A percentile compares a stretch with the other conserved stretches of the same genome.
Conservation (phyloP, 2,888 invertebrate genomes). For the Phalera bucephala region DNA sequence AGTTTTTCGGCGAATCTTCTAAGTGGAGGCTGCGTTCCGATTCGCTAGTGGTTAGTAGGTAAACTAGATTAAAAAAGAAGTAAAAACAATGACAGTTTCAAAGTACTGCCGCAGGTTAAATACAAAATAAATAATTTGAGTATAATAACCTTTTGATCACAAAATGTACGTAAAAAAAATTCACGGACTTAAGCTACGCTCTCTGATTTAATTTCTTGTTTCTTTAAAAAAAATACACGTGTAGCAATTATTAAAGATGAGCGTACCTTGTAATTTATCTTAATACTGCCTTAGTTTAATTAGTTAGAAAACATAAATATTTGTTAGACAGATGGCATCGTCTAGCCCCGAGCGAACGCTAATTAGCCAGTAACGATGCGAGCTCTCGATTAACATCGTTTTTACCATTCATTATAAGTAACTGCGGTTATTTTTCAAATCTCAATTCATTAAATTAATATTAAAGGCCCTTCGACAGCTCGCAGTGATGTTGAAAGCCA, state of each 20-base stretch:
- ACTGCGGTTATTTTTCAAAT: slow-evolving; percentile 35
- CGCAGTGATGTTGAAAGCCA: slow-evolving; percentile 26
- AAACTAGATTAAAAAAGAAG: too few species aligned
- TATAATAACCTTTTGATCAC: too few species aligned
- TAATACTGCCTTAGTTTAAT: slow-evolving; percentile 47
- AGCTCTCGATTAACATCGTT: slow-evolving; percentile 56
- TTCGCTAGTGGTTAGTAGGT: too few species aligned
- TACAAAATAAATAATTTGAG: too few species aligned
- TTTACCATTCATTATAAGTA: slow-evolving; percentile 46
- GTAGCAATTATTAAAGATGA: slow-evolving; percentile 57
- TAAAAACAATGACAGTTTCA: too few species aligned
- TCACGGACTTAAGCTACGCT: too few species aligned
- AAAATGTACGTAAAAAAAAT: too few species aligned
- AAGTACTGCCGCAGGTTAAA: too few species aligned
- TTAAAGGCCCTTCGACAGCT: slow-evolving; percentile 42
- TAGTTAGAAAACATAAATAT: slow-evolving; percentile 68
- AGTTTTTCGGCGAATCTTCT: too few species aligned
- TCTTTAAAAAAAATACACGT: slow-evolving; percentile 39
- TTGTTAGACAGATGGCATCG: slow-evolving; percentile 52
- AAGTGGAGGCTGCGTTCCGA: too few species aligned
- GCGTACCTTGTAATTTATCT: slow-evolving; percentile 35
- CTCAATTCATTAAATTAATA: slow-evolving; percentile 54
- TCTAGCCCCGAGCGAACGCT: slow-evolving; percentile 50
- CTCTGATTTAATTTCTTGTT: too few species aligned
- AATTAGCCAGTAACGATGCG: slow-evolving; percentile 64